A percentile compares a stretch with the other conserved stretches of the same genome.
Evolutionary conservation across 2,888 invertebrate genomes (phyloP).

Genomic region (Trisateles emortualis): DNA sequence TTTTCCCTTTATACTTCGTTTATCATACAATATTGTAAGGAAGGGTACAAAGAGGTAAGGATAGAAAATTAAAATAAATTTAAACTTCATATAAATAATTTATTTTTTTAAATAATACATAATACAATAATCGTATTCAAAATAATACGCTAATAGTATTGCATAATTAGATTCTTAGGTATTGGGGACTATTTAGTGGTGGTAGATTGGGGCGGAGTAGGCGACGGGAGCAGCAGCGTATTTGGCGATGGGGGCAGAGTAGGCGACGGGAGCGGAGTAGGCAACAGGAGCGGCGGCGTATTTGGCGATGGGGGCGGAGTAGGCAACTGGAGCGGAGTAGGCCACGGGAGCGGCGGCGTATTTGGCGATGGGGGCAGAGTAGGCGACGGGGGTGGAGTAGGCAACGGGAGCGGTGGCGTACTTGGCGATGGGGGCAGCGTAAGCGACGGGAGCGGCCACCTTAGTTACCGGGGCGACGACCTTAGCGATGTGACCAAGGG

Average conservation of each 20-base stretch:
- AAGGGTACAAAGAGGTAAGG: too few species aligned
- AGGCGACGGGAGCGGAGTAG: conserved; percentile 54
- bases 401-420: conserved; percentile 59
- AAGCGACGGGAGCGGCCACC: conserved; percentile 58
- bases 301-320: conserved; percentile 41
- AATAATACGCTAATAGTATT: conserved; percentile 53
- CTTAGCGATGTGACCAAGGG: conserved; percentile 47
- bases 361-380: conserved; percentile 64
- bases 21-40: too few species aligned
- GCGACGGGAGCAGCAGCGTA: conserved; percentile 60
- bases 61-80: too few species aligned
- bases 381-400: conserved; percentile 50
- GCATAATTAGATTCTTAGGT: conserved; percentile 52
- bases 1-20: too few species aligned
- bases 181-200: conserved; percentile 77
- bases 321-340: conserved; percentile 51
- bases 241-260: conserved; percentile 64
- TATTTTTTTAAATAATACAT: conserved; percentile 54
- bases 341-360: conserved; percentile 75
- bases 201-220: conserved; percentile 63
- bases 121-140: conserved; percentile 45
- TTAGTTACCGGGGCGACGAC: conserved; percentile 59
- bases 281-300: conserved; percentile 50
- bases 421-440: conserved; percentile 69
- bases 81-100: conserved; percentile 37